Conservation (phyloP, 2,797 vertebrate genomes). For the Eospalax fontanierii region DNA sequence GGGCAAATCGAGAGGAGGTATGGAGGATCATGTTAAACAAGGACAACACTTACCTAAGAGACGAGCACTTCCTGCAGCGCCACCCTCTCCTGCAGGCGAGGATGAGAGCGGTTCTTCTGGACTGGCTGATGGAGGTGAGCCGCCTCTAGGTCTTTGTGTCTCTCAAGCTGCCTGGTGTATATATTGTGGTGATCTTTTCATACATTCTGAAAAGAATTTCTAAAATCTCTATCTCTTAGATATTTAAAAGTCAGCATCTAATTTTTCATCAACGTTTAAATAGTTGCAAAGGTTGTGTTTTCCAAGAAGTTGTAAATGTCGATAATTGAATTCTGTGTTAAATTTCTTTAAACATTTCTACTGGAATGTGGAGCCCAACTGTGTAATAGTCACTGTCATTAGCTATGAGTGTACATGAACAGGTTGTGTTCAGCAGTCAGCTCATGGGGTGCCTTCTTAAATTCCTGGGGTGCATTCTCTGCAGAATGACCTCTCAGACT, state of each 20-base stretch:
- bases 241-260: neutral
- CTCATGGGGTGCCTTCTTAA: neutral
- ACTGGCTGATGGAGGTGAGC: slow-evolving; percentile 99
- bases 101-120: slow-evolving; percentile 97
- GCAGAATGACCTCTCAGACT: neutral
- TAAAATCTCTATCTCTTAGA: neutral
- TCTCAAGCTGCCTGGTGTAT: neutral
- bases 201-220: neutral
- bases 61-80: slow-evolving; percentile 93
- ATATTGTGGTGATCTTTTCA: neutral
- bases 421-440: neutral
- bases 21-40: slow-evolving; percentile 97
- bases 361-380: neutral
- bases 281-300: slow-evolving; percentile 7
- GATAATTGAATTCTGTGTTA: slow-evolving; percentile 25
- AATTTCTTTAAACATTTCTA: neutral
- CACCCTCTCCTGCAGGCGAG: slow-evolving; percentile 97
- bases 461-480: neutral
- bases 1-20: slow-evolving; percentile 97
- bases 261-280: neutral
- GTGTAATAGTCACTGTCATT: neutral
- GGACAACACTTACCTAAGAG: slow-evolving; percentile 93
- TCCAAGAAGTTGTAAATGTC: neutral
- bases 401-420: neutral
- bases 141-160: neutral